Conservation (phyloP, 2,797 vertebrate species). For the Alosa sapidissima region DNA sequence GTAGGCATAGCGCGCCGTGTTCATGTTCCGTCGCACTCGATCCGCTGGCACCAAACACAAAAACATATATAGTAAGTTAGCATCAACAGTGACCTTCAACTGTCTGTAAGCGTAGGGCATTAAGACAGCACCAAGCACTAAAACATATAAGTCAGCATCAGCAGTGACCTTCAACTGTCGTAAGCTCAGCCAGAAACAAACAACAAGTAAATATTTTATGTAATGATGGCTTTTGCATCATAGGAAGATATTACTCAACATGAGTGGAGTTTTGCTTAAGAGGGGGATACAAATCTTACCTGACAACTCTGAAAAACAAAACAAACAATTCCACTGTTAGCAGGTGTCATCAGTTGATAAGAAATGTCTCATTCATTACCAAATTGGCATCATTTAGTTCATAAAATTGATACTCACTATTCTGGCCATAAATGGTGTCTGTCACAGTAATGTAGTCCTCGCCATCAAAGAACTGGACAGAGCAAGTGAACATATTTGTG, state of each 20-base stretch:
- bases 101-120: too few relatives aligned
- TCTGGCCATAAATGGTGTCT: not conserved
- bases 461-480: constrained; percentile 35
- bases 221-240: not conserved
- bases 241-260: not conserved
- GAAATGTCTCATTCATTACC: not conserved
- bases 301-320: not conserved
- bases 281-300: not conserved
- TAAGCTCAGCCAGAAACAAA: not conserved
- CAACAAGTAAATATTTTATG: not conserved
- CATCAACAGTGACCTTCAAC: too few relatives aligned
- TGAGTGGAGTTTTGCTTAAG: not conserved
- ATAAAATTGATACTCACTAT: constrained; percentile 11
- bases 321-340: not conserved
- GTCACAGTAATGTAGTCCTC: rapidly evolving
- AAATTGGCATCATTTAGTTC: constrained; percentile 21
- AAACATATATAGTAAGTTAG: too few relatives aligned
- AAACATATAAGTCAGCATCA: not conserved
- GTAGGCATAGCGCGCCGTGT: constrained; percentile 38
- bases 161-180: too few relatives aligned
- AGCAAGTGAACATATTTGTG: constrained; percentile 39
- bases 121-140: too few relatives aligned
- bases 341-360: not conserved
- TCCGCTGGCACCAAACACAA: constrained; percentile 22
- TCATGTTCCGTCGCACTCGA: not conserved